A percentile compares a stretch with the other conserved stretches of the same genome.
Conservation (phyloP, 2,888 invertebrate species). For the Tridacna crocea region DNA sequence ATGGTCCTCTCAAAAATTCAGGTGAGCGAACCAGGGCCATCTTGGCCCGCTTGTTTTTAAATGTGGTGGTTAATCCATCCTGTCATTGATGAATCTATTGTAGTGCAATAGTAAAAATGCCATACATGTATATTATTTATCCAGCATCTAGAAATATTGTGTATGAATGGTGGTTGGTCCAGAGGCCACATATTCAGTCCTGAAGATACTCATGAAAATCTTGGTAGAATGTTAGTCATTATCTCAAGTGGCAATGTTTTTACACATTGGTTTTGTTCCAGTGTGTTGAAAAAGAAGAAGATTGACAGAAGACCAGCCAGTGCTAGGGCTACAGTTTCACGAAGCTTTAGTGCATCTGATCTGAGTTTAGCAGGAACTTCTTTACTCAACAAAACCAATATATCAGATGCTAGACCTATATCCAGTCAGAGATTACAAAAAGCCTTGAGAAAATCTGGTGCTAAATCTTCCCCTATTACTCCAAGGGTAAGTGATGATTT, state of each 20-base stretch:
- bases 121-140: no score
- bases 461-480: constrained; percentile 61
- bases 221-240: no score
- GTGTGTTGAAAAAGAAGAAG: constrained; percentile 24
- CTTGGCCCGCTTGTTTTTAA: no score
- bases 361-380: constrained; percentile 63
- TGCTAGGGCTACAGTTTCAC: constrained; percentile 43
- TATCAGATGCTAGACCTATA: constrained; percentile 67
- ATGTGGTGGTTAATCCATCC: no score
- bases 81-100: no score
- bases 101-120: no score
- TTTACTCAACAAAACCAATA: constrained; percentile 57
- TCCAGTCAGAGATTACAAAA: constrained; percentile 65
- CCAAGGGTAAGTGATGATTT: constrained; percentile 60
- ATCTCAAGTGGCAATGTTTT: not conserved
- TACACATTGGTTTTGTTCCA: not conserved
- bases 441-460: constrained; percentile 61
- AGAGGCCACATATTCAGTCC: no score
- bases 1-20: no score
- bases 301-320: constrained; percentile 30
- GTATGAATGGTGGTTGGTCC: no score
- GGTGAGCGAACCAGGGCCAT: no score
- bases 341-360: constrained; percentile 62
- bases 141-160: no score
- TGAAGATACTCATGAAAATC: no score